These are phyloP conservation scores for Cotesia chilonis DNA, from an alignment of 1,140 invertebrate species.

Conservation along the genomic window DNA sequence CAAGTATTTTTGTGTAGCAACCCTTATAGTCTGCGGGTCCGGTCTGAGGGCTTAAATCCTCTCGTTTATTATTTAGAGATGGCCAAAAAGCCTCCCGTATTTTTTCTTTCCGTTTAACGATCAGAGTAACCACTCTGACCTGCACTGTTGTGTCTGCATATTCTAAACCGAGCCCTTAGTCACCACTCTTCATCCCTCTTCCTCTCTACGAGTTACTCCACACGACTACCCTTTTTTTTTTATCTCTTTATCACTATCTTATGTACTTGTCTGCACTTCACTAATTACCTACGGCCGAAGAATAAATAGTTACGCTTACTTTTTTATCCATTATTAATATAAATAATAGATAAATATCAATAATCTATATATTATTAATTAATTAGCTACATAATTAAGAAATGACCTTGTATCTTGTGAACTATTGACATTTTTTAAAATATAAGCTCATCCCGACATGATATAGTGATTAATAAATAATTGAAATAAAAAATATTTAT, in stretches of 20 bases:
- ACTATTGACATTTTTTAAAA: no score
- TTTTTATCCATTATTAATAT: no score
- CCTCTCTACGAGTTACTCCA: constrained; percentile 2
- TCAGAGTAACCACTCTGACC: background rate
- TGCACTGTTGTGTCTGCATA: constrained; percentile 2
- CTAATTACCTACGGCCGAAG: constrained; percentile 3
- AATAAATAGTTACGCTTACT: no score
- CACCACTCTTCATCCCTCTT: constrained; percentile 17
- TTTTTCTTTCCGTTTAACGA: constrained; percentile 33
- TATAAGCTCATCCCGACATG: no score
- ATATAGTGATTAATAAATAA: no score
- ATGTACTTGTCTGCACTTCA: constrained; percentile 30
- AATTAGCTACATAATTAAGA: no score
- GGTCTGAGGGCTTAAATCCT: constrained; percentile 55
- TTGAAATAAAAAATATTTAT: no score
- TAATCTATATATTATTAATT: no score
- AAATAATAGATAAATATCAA: no score
- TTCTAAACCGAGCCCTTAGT: constrained; percentile 1
- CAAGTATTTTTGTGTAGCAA: constrained; percentile 66
- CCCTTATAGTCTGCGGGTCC: constrained; percentile 43
- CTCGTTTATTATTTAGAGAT: constrained; percentile 67
- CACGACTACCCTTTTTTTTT: constrained; percentile 3
- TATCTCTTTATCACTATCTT: constrained; percentile 31
- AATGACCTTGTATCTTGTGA: no score
- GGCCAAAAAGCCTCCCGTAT: constrained; percentile 38